These are phyloP conservation scores for Ammospiza nelsoni DNA, from an alignment of 2,113 vertebrate species.

Conservation along the genomic window DNA sequence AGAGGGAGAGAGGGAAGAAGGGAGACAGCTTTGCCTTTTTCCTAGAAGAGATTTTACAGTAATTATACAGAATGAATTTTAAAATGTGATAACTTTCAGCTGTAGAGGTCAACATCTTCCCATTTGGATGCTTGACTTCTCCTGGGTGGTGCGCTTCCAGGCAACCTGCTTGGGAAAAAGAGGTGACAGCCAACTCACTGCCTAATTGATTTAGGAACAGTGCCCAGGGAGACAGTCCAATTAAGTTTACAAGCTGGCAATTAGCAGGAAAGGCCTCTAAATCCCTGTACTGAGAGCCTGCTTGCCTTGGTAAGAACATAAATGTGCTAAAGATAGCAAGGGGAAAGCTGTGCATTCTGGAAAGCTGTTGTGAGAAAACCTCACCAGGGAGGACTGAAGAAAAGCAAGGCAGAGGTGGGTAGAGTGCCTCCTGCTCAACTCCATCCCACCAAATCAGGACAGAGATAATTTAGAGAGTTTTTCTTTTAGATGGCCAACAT, in stretches of 20 bases:
- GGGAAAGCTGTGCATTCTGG: slow-evolving; percentile 75
- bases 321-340: slow-evolving; percentile 81
- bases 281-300: slow-evolving; percentile 86
- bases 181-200: slow-evolving; percentile 83
- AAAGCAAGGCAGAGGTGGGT: slow-evolving; percentile 66
- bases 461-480: slow-evolving; percentile 63
- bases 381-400: slow-evolving; percentile 66
- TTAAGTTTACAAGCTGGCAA: slow-evolving; percentile 97
- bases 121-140: slow-evolving; percentile 81
- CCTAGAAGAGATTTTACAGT: slow-evolving; percentile 46
- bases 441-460: slow-evolving; percentile 52
- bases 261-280: slow-evolving; percentile 89
- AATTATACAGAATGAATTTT: slow-evolving; percentile 73
- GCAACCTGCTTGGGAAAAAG: slow-evolving; percentile 80
- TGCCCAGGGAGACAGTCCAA: slow-evolving; percentile 86
- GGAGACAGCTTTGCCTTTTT: slow-evolving; percentile 10
- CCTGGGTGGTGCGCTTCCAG: slow-evolving; percentile 76
- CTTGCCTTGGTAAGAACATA: slow-evolving; percentile 86
- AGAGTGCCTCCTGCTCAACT: slow-evolving; percentile 65
- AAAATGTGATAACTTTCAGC: slow-evolving; percentile 77
- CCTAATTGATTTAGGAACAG: slow-evolving; percentile 89
- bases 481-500: slow-evolving; percentile 50
- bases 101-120: slow-evolving; percentile 80
- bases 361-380: slow-evolving; percentile 75
- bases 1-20: background rate